Conservation (phyloP, 2,888 invertebrate genomes). For the Cerastis rubricosa region DNA sequence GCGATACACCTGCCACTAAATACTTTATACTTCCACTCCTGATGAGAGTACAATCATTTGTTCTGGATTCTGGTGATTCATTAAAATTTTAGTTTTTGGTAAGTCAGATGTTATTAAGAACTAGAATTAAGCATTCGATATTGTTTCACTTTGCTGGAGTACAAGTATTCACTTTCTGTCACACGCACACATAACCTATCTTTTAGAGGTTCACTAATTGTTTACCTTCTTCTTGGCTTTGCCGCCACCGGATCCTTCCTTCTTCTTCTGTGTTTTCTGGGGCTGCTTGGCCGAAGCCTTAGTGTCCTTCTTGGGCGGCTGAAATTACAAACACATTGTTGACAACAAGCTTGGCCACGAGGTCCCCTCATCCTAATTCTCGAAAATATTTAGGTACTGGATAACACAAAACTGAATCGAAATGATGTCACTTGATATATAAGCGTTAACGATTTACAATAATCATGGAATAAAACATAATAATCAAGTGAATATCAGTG, state of each 20-base stretch:
- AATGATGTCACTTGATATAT: conserved; percentile 11
- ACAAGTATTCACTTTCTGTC: conserved; percentile 25
- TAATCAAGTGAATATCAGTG: conserved; percentile 3
- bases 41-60: background rate
- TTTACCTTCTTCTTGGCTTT: conserved; percentile 98
- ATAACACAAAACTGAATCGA: background rate
- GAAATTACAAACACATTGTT: conserved; percentile 82
- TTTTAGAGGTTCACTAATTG: conserved; percentile 63
- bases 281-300: conserved; percentile 98
- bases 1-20: conserved; percentile 56
- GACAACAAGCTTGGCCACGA: conserved; percentile 82
- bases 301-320: conserved; percentile 98
- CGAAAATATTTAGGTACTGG: background rate
- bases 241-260: conserved; percentile 98
- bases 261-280: conserved; percentile 98
- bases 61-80: background rate
- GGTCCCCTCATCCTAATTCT: conserved; percentile 69
- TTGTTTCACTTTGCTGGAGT: background rate
- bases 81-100: background rate
- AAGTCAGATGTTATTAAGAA: background rate
- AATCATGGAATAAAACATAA: background rate
- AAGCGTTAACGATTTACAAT: background rate
- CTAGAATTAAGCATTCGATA: background rate
- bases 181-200: conserved; percentile 85
- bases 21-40: background rate